Evolutionary conservation across 2,888 invertebrate genomes (phyloP), one percentile per base, ranked within the genome.

Genomic region (Rhagophthalmus giganteus): DNA sequence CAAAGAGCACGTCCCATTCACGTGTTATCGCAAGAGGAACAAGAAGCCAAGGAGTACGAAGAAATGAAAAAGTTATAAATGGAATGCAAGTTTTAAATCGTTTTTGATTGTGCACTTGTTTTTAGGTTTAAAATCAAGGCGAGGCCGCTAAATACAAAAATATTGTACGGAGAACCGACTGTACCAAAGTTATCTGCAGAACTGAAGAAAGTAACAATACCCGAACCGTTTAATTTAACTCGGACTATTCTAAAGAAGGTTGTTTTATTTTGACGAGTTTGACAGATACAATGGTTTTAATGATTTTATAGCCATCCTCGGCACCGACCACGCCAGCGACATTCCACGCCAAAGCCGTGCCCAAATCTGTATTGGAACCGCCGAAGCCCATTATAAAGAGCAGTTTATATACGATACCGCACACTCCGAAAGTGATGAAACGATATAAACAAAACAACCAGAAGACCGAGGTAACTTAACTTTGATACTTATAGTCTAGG

Each of bases 311-410:
- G n/a, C n/a, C n/a, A n/a, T n/a, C n/a, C n/a, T n/a, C n/a, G n/a
- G n/a, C n/a, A n/a, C n/a, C n/a, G n/a, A n/a, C n/a, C n/a, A n/a
- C n/a, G n/a, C n/a, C n/a, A n/a, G n/a, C n/a, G n/a, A 20, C 4
- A 8, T 27, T 27, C 9, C 27, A 27, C 9, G 27, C 27, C 27
- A 27, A 27, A 27, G n/a, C 27, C 9, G 27, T 27, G 2, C 27
- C 27, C 4, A 27, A 27, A 27, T 27, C 27, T 27, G 27, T 27
- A n/a, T 27, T 27, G 9, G 27, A 27, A 27, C n/a, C 27, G 4
- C 27, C 27, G 2, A 7, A 27, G 8, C 27, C 27, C 2, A 7
- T 27, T 5, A 27, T 27, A n/a, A 27, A 27, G 9, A 27, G 27
- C 8, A 2, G 9, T 27, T 8, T 27, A 2, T 9, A 27, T 27